A percentile compares a stretch with the other conserved stretches of the same genome.
phyloP scores from a whole-genome alignment of 2,888 invertebrate species.

The Polydrusus tereticollis region DNA sequence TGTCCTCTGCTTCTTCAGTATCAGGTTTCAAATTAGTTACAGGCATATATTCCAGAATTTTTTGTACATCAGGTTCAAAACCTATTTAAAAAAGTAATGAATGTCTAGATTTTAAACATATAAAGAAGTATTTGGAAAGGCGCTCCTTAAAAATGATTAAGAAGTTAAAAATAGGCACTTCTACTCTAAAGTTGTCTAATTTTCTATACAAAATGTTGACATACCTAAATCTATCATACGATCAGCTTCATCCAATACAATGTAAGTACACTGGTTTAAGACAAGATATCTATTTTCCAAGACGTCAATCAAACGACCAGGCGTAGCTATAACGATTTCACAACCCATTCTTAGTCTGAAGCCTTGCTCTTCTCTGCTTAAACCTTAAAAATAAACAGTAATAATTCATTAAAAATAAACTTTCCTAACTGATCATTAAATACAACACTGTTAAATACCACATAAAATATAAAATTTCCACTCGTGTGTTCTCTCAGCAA shows the following conservation, averaged over 20 bases:
- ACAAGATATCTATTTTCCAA: conserved; percentile 96
- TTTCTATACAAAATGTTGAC: too few species aligned
- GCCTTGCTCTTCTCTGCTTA: conserved; percentile 98
- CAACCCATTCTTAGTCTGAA: conserved; percentile 96
- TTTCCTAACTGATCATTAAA: too few species aligned
- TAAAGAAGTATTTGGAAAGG: too few species aligned
- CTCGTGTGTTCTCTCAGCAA: too few species aligned
- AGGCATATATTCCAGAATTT: conserved; percentile 97
- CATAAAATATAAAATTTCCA: too few species aligned
- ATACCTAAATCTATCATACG: conserved; percentile 97
- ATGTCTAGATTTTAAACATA: not conserved
- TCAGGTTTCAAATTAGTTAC: conserved; percentile 98
- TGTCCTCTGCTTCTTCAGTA: conserved; percentile 96
- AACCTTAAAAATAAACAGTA: conserved; percentile 64
- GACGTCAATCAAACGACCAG: conserved; percentile 98
- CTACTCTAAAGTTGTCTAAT: too few species aligned
- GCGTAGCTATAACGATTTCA: conserved; percentile 99
- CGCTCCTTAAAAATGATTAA: too few species aligned
- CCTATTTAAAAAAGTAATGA: conserved; percentile 70
- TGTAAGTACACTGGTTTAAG: conserved; percentile 97
- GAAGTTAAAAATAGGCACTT: not conserved
- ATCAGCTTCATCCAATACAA: conserved; percentile 96
- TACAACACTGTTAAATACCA: too few species aligned
- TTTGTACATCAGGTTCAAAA: conserved; percentile 98
- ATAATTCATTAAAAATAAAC: too few species aligned